Evolutionary conservation across 2,888 invertebrate genomes (phyloP).

Genomic region (Volucella zonaria): DNA sequence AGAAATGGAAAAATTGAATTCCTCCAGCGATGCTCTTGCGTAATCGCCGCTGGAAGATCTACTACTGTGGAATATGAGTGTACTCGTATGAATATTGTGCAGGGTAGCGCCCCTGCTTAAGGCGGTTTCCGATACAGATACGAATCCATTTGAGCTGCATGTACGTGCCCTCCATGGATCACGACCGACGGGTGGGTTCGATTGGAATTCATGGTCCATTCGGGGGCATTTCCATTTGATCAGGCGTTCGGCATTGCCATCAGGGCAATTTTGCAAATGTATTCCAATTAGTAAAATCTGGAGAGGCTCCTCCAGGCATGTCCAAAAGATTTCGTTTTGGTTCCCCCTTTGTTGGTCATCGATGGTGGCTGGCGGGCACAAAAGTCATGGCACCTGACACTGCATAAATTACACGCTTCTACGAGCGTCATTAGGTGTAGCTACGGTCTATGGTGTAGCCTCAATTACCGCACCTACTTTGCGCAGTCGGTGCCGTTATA

Average conservation of each 20-base stretch:
- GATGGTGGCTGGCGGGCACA: slow-evolving; percentile 34
- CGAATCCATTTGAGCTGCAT: too few species aligned
- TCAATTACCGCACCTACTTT: slow-evolving; percentile 45
- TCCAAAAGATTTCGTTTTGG: slow-evolving; percentile 34
- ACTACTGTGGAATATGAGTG: slow-evolving; percentile 38
- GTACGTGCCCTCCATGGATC: slow-evolving; percentile 31
- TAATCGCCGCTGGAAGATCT: slow-evolving; percentile 53
- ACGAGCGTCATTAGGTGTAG: background rate
- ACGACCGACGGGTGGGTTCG: slow-evolving; percentile 48
- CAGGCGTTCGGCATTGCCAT: background rate
- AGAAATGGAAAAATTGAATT: slow-evolving; percentile 71
- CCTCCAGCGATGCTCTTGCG: slow-evolving; percentile 60
- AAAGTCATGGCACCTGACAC: slow-evolving; percentile 71
- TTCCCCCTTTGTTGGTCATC: slow-evolving; percentile 13
- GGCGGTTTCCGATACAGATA: too few species aligned
- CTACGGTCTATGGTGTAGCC: background rate
- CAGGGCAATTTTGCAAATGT: slow-evolving; percentile 20
- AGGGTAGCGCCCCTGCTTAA: too few species aligned
- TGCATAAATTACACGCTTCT: slow-evolving; percentile 61
- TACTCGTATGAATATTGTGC: background rate
- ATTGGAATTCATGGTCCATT: slow-evolving; percentile 59
- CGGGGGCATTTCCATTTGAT: slow-evolving; percentile 20
- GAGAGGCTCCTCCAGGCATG: slow-evolving; percentile 11
- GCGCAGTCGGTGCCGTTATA: slow-evolving; percentile 19
- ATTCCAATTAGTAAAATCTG: slow-evolving; percentile 59